These are phyloP conservation scores for Argynnis bischoffii DNA, from an alignment of 2,888 invertebrate genomes.

Conservation along the genomic window DNA sequence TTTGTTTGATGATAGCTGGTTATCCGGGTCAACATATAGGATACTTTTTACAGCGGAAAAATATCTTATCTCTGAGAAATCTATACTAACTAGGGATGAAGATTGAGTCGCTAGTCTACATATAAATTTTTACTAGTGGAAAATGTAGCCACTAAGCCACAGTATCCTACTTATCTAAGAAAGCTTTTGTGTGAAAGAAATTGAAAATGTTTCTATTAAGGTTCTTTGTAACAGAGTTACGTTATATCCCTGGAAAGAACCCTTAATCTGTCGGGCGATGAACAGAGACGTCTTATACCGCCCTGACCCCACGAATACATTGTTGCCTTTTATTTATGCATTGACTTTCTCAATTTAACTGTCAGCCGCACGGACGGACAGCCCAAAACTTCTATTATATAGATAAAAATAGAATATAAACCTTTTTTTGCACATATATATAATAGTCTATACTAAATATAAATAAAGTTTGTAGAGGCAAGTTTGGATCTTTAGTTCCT, in stretches of 20 bases:
- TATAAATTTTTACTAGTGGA: too few relatives aligned
- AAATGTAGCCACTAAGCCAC: neutral
- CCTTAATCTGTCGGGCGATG: constrained; percentile 27
- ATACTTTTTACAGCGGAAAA: too few relatives aligned
- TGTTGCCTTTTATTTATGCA: constrained; percentile 78
- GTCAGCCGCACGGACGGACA: constrained; percentile 56
- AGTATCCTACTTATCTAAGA: neutral
- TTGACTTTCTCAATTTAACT: constrained; percentile 76
- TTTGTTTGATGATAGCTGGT: too few relatives aligned
- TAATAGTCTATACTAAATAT: neutral
- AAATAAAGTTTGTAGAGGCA: neutral
- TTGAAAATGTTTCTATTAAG: constrained; percentile 7
- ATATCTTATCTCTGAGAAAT: too few relatives aligned
- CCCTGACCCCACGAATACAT: constrained; percentile 49
- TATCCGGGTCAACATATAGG: too few relatives aligned
- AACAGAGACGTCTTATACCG: constrained; percentile 19
- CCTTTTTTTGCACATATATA: neutral
- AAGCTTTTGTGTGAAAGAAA: constrained; percentile 13
- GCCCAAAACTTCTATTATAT: constrained; percentile 30
- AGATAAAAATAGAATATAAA: neutral
- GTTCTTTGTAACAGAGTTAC: constrained; percentile 5
- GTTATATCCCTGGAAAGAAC: constrained; percentile 16
- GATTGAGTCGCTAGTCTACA: too few relatives aligned
- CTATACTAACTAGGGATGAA: too few relatives aligned
- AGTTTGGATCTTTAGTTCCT: too few relatives aligned